phyloP scores from a whole-genome alignment of 2,888 invertebrate species.

The Crocallis elinguaria region DNA sequence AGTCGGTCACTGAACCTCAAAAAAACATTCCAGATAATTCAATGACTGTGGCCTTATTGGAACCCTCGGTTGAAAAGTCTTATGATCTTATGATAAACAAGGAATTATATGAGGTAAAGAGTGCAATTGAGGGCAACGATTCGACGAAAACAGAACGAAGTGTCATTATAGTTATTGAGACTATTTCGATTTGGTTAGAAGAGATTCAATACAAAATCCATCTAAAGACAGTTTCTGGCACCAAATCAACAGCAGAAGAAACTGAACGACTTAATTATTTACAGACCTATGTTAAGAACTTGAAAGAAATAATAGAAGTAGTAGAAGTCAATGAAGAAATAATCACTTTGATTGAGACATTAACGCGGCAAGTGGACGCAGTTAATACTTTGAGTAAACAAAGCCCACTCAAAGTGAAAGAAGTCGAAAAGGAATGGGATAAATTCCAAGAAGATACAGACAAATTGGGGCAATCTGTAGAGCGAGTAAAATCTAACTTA shows the following conservation, averaged over 20 bases:
- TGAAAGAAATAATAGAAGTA: constrained; percentile 88
- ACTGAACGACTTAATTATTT: constrained; percentile 64
- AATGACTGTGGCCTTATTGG: constrained; percentile 67
- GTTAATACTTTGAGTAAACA: constrained; percentile 87
- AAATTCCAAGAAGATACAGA: constrained; percentile 88
- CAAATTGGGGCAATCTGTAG: constrained; percentile 81
- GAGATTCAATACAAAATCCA: constrained; percentile 92
- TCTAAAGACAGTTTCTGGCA: constrained; percentile 58
- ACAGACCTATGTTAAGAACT: constrained; percentile 84
- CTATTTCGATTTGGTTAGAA: constrained; percentile 93
- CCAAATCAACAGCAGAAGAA: constrained; percentile 53
- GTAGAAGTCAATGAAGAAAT: constrained; percentile 88
- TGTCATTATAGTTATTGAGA: constrained; percentile 90
- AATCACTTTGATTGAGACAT: constrained; percentile 84
- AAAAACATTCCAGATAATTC: constrained; percentile 56
- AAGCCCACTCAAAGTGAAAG: constrained; percentile 72
- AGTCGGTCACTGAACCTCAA: constrained; percentile 56
- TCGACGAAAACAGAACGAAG: constrained; percentile 87
- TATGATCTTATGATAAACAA: constrained; percentile 84
- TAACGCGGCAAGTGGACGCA: constrained; percentile 88
- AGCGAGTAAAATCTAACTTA: constrained; percentile 78
- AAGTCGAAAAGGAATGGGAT: constrained; percentile 88
- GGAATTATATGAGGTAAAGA: constrained; percentile 83
- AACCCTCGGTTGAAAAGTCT: constrained; percentile 74
- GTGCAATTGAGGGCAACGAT: constrained; percentile 85